A percentile compares a stretch with the other conserved stretches of the same genome.
phyloP scores from a whole-genome alignment of 2,888 invertebrate species.

The Crioceris asparagi region DNA sequence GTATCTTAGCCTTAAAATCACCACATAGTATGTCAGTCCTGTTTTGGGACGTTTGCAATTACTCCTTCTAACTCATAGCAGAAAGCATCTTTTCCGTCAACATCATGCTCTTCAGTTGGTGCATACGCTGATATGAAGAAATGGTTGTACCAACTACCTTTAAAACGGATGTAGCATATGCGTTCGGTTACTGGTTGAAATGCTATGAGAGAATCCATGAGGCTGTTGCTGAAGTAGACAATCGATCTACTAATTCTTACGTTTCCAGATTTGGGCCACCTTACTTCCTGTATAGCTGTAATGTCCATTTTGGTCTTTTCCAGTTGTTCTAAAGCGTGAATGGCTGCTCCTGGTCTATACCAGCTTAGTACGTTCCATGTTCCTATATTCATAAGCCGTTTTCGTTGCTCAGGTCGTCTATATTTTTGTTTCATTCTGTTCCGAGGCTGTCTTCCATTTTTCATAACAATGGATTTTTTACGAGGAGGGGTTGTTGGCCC shows the following conservation, averaged over 20 bases:
- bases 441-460: slow-evolving; percentile 7
- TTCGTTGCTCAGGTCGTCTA: slow-evolving; percentile 7
- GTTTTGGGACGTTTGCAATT: slow-evolving; percentile 3
- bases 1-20: no score
- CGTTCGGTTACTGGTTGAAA: slow-evolving; percentile 6
- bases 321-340: slow-evolving; percentile 3
- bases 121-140: slow-evolving; percentile 4
- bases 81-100: slow-evolving; percentile 1
- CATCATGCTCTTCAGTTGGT: no score
- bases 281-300: slow-evolving; percentile 1
- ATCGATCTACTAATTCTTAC: no score
- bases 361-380: slow-evolving; percentile 10
- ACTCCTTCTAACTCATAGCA: slow-evolving; percentile 1
- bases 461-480: no score
- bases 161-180: no score
- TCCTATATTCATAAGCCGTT: slow-evolving; percentile 8
- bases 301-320: slow-evolving; percentile 2
- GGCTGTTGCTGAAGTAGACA: no score
- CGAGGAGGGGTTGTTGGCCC: no score
- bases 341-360: slow-evolving; percentile 2
- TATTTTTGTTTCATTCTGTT: no score
- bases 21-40: slow-evolving; percentile 2
- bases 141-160: no score
- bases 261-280: no score
- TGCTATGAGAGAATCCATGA: slow-evolving; percentile 4